phyloP scores from a whole-genome alignment of 2,797 vertebrate species.

The Macroramphosus scolopax region DNA sequence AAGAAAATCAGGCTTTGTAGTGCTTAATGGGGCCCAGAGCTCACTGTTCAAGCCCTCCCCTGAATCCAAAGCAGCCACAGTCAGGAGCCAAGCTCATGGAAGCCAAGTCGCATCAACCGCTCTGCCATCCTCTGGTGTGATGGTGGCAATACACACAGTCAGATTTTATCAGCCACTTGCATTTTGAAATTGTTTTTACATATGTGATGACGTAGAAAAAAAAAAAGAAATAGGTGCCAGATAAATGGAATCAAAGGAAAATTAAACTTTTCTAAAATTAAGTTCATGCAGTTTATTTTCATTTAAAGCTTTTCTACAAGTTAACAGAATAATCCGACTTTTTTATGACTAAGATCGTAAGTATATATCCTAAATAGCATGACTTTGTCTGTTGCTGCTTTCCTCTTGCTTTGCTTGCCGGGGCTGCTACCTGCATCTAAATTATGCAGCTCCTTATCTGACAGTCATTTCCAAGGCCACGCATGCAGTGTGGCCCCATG shows the following conservation, averaged over 20 bases:
- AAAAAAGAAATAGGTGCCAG: not conserved
- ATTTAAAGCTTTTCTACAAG: not conserved
- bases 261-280: too few relatives aligned
- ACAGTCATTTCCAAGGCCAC: conserved; percentile 68
- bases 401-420: conserved; percentile 26
- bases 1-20: conserved; percentile 69
- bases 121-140: conserved; percentile 78
- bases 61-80: conserved; percentile 64
- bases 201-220: not conserved
- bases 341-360: too few relatives aligned
- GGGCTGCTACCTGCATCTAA: conserved; percentile 46
- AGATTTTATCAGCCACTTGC: conserved; percentile 11
- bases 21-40: conserved; percentile 71
- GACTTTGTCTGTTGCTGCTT: conserved; percentile 6
- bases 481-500: conserved; percentile 61
- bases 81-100: conserved; percentile 50
- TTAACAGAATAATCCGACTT: too few relatives aligned
- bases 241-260: not conserved
- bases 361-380: too few relatives aligned
- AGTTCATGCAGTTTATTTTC: too few relatives aligned
- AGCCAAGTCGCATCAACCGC: conserved; percentile 70
- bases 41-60: conserved; percentile 62
- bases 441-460: conserved; percentile 68
- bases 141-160: conserved; percentile 70
- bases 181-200: not conserved